Base-by-base conservation (phyloP, 2,888 invertebrate species). In the Meteorus cinctellus region DNA sequence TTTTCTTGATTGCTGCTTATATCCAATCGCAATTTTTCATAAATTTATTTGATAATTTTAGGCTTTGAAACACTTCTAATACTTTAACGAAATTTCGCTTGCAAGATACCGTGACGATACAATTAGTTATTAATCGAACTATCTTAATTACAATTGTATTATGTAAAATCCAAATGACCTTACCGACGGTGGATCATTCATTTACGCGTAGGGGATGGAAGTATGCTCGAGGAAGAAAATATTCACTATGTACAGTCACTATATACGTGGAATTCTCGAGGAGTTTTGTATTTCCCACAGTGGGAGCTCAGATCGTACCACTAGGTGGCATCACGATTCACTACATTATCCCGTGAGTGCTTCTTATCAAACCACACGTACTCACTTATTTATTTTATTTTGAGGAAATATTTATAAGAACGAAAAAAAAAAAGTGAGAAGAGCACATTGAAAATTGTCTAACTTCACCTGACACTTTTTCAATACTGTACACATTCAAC, bases 281-380 rank as follows among this genome's bases (percentile, higher is more conserved):
- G 77, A 72, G 80, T 83, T 55, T 55, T 55, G 55, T 55, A 55
- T 55, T 19, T 55, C n/a, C 55, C 55, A 19, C 76, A 72, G 79
- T 79, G 81, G 72, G 66, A 74, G 36, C 65, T 72, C 78, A 75
- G 81, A 78, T 80, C 82, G 82, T 84, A 80, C 79, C 81, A 78
- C 80, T 36, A 82, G 84, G 84, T 84, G 85, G 82, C 78, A 82
- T 72, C 78, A 75, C 76, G 76, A 71, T 79, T 69, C 55, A 55
- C 69, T 70, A 70, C 72, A 71, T 75, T 66, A 71, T 55, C 67
- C 51, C 36, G 29, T 12, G 55, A 55, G 73, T 48, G 67, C 59
- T 72, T 76, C 63, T 59, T 55, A 72, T 74, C 66, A 72, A 76
- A n/a, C 34, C 69, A 62, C 67, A 14, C 66, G 19, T 59, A 48